Base-by-base conservation (phyloP, 1,140 invertebrate genomes). In the Octopus sinensis region DNA sequence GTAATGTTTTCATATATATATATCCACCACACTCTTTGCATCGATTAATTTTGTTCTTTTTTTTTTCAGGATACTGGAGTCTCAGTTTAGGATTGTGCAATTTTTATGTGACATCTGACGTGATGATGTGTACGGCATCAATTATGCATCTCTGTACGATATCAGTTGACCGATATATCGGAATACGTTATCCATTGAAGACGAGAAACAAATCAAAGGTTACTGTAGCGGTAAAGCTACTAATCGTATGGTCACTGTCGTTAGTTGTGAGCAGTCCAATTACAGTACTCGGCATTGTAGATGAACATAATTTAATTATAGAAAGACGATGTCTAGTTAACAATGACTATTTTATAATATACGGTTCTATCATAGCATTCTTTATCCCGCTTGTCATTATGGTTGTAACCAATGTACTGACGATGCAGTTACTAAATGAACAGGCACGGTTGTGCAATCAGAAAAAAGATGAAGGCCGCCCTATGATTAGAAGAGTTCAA, bases 341-440 rank as follows among this genome's bases (percentile, higher is more conserved):
- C 54, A 90, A 90, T 82, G 80, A 86, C 52, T 81, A 87, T 5
- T 97, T 97, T 92, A 96, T 96, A 89, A 93, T 97, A 79, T 96
- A 97, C 86, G 96, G 96, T 43, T 97, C 96, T 68, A 95, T 98
- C 85, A 87, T 97, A 84, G 97, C 96, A 84, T 99, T 99, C 91
- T 98, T 98, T 91, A 97, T 98, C 83, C 97, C 97, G 4, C 92
- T 99, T 54, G 92, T 94, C 17, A 96, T 98, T 79, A 99, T 99
- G 97, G 91, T 98, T 85, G 91, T 97, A 56, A 97, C 97, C 7
- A 98, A 98, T 87, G 94, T 95, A 4, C 92, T 98, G 78, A 98
- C 97, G 0, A 95, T 98, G 4, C 92, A 94, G 73, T 85, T 89
- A 54, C 81, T 91, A 53, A 86, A 87, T 54, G 82, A 86, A 53